Evolutionary conservation across 1,140 invertebrate genomes (phyloP), one percentile per base, ranked within the genome.

Genomic region (Muscidifurax raptorellus): DNA sequence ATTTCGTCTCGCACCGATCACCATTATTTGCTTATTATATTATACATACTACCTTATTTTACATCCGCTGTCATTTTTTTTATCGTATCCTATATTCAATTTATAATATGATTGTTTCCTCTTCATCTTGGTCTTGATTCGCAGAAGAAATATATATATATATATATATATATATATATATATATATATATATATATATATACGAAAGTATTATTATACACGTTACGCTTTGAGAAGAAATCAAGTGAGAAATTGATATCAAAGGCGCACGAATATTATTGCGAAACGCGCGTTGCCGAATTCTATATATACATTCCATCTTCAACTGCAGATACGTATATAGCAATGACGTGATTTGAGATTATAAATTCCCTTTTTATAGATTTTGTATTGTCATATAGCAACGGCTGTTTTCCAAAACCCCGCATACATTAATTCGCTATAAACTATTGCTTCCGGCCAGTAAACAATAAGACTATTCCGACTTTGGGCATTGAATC

Each of bases 401-500:
- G n/a, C n/a, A n/a, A n/a, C 36, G 9, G 36, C 36, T 72, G 59
- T 36, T 78, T 13, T 44, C 59, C 44, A 72, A 77, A 78, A 77
- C 36, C 15, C 36, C 47, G 59, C 10, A 40, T 71, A 47, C 32
- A 74, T 77, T 10, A 30, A 36, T 15, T 5, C 52, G 52, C 22
- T 59, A 59, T 82, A 72, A 85, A 40, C 44, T n/a, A n/a, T n/a
- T 59, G 32, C 22, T 72, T 85, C 84, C 84, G 80, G 84, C 80
- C 80, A 85, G 82, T 85, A 85, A 78, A 28, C 47, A 79, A 9
- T 81, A 85, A 85, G 80, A 79, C 64, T 85, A 36, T 7, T 85
- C 74, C 66, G 22, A 85, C 18, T 72, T 85, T 25, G 67, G 74
- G 80, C 67, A 82, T 85, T 82, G 32, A 81, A 52, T 67, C 9